phyloP scores from a whole-genome alignment of 2,113 vertebrate species.

The Sula dactylatra region DNA sequence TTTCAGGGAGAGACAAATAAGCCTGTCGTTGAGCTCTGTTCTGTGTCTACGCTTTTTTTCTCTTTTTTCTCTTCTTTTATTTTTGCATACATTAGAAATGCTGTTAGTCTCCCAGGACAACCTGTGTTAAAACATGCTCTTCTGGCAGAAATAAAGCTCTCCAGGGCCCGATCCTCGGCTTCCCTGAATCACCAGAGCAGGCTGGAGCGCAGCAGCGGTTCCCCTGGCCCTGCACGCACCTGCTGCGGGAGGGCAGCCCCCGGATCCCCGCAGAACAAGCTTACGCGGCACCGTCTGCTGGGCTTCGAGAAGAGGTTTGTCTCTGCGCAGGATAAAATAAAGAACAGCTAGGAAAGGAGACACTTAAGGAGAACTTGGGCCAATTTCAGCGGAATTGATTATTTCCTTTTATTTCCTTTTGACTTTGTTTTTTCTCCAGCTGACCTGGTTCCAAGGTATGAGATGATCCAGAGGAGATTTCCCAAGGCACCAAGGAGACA shows the following conservation, averaged over 20 bases:
- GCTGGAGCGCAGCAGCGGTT: not conserved
- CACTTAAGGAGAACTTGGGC: not conserved
- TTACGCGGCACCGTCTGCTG: fast-evolving
- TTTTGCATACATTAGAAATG: conserved; percentile 50
- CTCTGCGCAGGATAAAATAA: not conserved
- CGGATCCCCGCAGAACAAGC: fast-evolving
- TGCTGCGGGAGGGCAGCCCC: not conserved
- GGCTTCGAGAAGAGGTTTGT: not conserved
- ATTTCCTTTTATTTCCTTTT: not conserved
- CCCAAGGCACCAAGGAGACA: not conserved
- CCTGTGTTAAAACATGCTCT: conserved; percentile 7
- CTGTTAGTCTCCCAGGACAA: conserved; percentile 73
- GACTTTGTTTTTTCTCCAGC: not conserved
- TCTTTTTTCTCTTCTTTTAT: not conserved
- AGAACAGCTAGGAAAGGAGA: not conserved
- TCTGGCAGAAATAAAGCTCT: not conserved
- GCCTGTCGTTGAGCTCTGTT: conserved; percentile 30
- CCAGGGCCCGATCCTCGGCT: not conserved
- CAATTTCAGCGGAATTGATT: not conserved
- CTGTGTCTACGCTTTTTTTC: not conserved
- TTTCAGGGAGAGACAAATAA: conserved; percentile 28
- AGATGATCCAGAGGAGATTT: not conserved
- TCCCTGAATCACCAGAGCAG: not conserved
- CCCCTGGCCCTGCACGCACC: not conserved
- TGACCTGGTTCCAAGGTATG: not conserved